These are phyloP conservation scores for Aphis gossypii DNA, from an alignment of 1,140 invertebrate genomes.

Conservation along the genomic window DNA sequence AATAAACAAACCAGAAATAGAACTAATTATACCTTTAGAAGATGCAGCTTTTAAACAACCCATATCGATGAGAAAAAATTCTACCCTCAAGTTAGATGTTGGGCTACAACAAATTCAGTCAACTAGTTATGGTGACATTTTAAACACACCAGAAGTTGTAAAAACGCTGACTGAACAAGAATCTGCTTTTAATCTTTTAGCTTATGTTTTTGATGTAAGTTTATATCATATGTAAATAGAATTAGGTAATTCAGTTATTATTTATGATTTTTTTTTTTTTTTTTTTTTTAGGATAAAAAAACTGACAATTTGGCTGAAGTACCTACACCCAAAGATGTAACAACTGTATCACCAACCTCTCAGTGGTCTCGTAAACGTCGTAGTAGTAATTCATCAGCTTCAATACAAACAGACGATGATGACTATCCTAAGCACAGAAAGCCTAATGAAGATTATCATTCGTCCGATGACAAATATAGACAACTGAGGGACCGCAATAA, in stretches of 20 bases:
- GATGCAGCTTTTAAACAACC: constrained; percentile 41
- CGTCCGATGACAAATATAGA: constrained; percentile 67
- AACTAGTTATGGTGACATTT: constrained; percentile 39
- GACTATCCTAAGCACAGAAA: constrained; percentile 48
- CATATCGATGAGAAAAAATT: constrained; percentile 47
- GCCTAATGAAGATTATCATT: constrained; percentile 47
- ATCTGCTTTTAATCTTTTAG: constrained; percentile 59
- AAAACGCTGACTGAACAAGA: constrained; percentile 55
- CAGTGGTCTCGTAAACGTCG: constrained; percentile 46
- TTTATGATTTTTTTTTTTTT: neutral
- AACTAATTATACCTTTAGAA: constrained; percentile 19
- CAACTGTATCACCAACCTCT: neutral
- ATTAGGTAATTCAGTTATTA: neutral
- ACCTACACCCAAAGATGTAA: constrained; percentile 40
- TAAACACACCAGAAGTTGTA: constrained; percentile 58
- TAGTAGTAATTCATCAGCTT: constrained; percentile 54
- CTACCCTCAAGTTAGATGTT: constrained; percentile 34
- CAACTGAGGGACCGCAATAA: constrained; percentile 78
- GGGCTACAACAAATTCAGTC: constrained; percentile 46
- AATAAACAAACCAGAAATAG: constrained; percentile 1
- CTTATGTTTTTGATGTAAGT: constrained; percentile 60
- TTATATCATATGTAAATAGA: neutral
- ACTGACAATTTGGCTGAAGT: constrained; percentile 27
- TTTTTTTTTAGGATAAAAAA: constrained; percentile 43
- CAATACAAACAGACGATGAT: constrained; percentile 50